Evolutionary conservation across 2,113 vertebrate species (phyloP).

Genomic region (Porphyrio hochstetteri): DNA sequence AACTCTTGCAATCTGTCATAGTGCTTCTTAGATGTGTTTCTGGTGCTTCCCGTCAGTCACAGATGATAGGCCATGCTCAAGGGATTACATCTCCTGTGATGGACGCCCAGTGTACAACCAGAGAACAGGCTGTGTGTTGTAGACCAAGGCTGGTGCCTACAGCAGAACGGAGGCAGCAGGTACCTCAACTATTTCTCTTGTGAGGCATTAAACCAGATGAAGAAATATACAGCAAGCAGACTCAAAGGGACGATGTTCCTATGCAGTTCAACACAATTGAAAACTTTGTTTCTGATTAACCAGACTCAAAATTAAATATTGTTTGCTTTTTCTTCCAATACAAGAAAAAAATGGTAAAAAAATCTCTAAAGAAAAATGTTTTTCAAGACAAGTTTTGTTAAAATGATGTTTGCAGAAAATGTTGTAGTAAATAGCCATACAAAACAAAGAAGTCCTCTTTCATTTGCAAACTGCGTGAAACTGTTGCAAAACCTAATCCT

Average conservation of each 20-base stretch:
- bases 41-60: neutral
- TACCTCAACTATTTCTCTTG: neutral
- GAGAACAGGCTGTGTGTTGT: neutral
- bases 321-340: neutral
- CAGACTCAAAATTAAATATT: neutral
- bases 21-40: neutral
- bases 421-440: neutral
- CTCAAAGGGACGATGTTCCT: neutral
- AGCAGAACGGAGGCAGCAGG: neutral
- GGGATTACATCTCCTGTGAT: neutral
- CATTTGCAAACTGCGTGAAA: neutral
- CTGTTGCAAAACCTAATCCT: neutral
- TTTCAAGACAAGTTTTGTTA: neutral
- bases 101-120: neutral
- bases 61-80: neutral
- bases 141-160: neutral
- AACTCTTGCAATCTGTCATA: neutral
- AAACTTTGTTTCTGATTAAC: neutral
- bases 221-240: neutral
- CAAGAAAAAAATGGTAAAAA: neutral
- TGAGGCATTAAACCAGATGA: neutral
- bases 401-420: neutral
- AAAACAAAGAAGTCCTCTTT: constrained; percentile 4
- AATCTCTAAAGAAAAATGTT: neutral
- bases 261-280: neutral